Base-by-base conservation (phyloP, 2,797 vertebrate species). In the Oreonectes daqikongensis region DNA sequence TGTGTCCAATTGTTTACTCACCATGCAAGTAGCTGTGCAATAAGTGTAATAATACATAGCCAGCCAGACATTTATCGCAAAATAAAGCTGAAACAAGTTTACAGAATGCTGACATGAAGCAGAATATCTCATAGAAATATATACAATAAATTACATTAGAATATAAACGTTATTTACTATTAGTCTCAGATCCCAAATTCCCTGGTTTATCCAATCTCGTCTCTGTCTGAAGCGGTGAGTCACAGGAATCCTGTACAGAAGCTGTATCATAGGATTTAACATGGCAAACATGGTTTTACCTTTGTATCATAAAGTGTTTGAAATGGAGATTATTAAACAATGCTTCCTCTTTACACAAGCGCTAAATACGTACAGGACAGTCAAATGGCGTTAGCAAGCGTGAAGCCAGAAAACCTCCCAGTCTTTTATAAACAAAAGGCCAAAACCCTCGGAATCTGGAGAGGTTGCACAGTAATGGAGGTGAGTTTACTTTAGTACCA, bases 381-480 rank as follows among this genome's bases (percentile, higher is more conserved):
- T 55, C 10, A 24, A 55, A 55, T 3, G 26, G 22, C 4, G 22
- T 55, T 22, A 66, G 42, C 8, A 35, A 48, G 6, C 40, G 18
- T 22, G 14, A 26, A 30, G 46, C 63, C 42, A 42, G 35, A 17
- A 66, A 48, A 30, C 42, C 15, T 20, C 46, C 42, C 7, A 10
- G 8, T 44, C 26, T 28, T 68, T n/a, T 69, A 82, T 22, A 63
- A 52, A 57, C 40, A 61, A 60, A 69, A 38, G 75, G 22, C 18
- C 61, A 69, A 50, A 79, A 73, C 65, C 48, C 77, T 75, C 68
- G 73, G 22, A 81, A 81, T 64, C 28, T 69, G 84, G 84, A 89
- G 50, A 24, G 53, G 52, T 26, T 55, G 28, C 28, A 60, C 57
- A 60, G 15, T 32, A 30, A 55, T 55, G 52, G 22, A 17, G 24